These are phyloP conservation scores for Acestrorhynchus altus DNA, from an alignment of 2,797 vertebrate genomes.

Conservation along the genomic window DNA sequence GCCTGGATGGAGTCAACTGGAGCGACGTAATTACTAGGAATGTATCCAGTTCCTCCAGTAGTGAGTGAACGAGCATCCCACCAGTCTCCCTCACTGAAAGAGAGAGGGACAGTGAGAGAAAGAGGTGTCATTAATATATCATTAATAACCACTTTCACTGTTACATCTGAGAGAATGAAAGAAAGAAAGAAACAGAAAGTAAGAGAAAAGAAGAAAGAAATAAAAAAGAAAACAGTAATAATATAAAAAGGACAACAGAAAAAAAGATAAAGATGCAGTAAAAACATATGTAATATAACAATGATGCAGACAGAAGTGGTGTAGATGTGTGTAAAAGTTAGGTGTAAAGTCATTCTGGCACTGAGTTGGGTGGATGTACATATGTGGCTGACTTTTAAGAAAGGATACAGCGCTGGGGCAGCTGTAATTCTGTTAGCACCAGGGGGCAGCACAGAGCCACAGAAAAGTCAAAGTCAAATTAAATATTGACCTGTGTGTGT, in stretches of 20 bases:
- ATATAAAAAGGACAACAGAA: too few relatives aligned
- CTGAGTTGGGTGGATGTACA: neutral
- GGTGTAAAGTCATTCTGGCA: too few relatives aligned
- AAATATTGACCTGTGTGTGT: neutral
- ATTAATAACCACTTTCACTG: too few relatives aligned
- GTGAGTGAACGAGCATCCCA: slow-evolving; percentile 96
- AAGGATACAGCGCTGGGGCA: slow-evolving; percentile 22
- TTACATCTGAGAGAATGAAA: neutral
- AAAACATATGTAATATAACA: too few relatives aligned
- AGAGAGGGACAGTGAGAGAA: too few relatives aligned
- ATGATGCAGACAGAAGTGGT: too few relatives aligned
- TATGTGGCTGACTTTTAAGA: neutral
- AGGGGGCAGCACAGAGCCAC: too few relatives aligned
- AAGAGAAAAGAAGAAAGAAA: neutral
- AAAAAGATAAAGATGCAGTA: too few relatives aligned
- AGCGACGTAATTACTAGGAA: slow-evolving; percentile 98
- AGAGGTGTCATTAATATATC: too few relatives aligned
- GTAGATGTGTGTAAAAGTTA: too few relatives aligned
- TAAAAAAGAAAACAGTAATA: too few relatives aligned
- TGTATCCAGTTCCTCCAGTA: slow-evolving; percentile 93
- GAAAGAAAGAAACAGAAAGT: neutral
- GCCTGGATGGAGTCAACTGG: slow-evolving; percentile 98
- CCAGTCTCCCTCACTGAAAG: slow-evolving; percentile 94
- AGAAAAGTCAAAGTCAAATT: too few relatives aligned
- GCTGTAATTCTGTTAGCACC: neutral